A percentile compares a stretch with the other conserved stretches of the same genome.
phyloP scores from a whole-genome alignment of 2,888 invertebrate genomes.

The Anaspis maculata region DNA sequence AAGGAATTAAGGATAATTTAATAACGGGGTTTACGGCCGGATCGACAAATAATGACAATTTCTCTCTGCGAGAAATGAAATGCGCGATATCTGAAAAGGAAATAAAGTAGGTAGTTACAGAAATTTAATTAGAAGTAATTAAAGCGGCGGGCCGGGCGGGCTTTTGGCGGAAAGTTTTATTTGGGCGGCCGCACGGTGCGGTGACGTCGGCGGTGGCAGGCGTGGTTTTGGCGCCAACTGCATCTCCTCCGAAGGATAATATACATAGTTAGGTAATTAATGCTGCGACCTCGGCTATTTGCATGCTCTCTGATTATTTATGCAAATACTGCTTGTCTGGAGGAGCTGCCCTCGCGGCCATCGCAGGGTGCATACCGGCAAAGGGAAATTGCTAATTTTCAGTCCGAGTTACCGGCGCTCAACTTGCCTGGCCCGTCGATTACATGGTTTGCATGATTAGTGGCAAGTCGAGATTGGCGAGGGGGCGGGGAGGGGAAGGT shows the following conservation, averaged over 20 bases:
- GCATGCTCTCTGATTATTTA: constrained; percentile 44
- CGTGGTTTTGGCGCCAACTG: constrained; percentile 31
- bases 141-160: constrained; percentile 30
- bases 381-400: constrained; percentile 42
- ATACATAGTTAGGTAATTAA: constrained; percentile 41
- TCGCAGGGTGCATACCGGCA: constrained; percentile 24
- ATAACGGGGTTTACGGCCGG: constrained; percentile 1
- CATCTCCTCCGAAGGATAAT: constrained; percentile 33
- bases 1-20: constrained; percentile 3
- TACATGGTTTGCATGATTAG: constrained; percentile 33
- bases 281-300: constrained; percentile 41
- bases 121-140: constrained; percentile 43
- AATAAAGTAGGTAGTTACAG: constrained; percentile 22
- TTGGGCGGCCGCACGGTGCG: constrained; percentile 6
- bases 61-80: constrained; percentile 1
- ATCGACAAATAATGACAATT: constrained; percentile 6
- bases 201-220: constrained; percentile 6
- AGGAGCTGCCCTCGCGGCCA: constrained; percentile 31
- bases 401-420: constrained; percentile 31
- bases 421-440: constrained; percentile 21
- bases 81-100: constrained; percentile 3
- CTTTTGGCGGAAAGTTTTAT: constrained; percentile 26
- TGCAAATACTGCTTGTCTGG: constrained; percentile 40
- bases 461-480: constrained; percentile 11
- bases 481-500: too few relatives aligned